phyloP scores from a whole-genome alignment of 2,797 vertebrate species.

The Atherinosoma microstoma region DNA sequence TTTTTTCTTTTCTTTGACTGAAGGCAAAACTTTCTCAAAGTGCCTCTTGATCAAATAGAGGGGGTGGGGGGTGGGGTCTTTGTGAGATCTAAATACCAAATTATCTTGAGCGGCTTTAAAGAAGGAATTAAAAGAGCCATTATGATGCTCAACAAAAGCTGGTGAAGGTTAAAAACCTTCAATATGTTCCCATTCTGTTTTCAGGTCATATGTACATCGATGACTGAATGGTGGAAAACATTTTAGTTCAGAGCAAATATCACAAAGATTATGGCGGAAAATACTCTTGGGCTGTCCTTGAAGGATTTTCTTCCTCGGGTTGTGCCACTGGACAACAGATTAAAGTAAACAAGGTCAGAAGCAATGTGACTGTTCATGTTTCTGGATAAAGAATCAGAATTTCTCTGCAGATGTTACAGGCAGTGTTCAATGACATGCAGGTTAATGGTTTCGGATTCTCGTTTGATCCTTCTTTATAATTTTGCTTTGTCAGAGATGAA shows the following conservation, averaged over 20 bases:
- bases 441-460: not conserved
- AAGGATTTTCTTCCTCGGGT: slow-evolving; percentile 43
- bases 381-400: slow-evolving; percentile 19
- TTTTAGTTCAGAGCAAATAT: slow-evolving; percentile 52
- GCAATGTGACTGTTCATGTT: slow-evolving; percentile 30
- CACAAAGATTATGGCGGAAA: slow-evolving; percentile 33
- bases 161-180: slow-evolving; percentile 56
- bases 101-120: slow-evolving; percentile 55
- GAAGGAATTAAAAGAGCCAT: slow-evolving; percentile 53
- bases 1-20: slow-evolving; percentile 45
- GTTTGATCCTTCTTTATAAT: slow-evolving; percentile 1
- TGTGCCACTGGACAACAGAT: slow-evolving; percentile 31
- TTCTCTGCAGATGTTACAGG: slow-evolving; percentile 4
- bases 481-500: slow-evolving; percentile 3
- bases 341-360: slow-evolving; percentile 69
- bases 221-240: slow-evolving; percentile 41
- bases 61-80: not conserved
- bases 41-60: slow-evolving; percentile 11
- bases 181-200: slow-evolving; percentile 44
- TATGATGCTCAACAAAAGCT: slow-evolving; percentile 57
- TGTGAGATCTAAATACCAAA: slow-evolving; percentile 47
- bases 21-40: slow-evolving; percentile 34
- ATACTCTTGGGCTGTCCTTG: slow-evolving; percentile 48
- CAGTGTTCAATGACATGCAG: not conserved
- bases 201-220: slow-evolving; percentile 29